A percentile compares a stretch with the other conserved stretches of the same genome.
phyloP scores from a whole-genome alignment of 2,888 invertebrate species.

The Maniola hyperantus region DNA sequence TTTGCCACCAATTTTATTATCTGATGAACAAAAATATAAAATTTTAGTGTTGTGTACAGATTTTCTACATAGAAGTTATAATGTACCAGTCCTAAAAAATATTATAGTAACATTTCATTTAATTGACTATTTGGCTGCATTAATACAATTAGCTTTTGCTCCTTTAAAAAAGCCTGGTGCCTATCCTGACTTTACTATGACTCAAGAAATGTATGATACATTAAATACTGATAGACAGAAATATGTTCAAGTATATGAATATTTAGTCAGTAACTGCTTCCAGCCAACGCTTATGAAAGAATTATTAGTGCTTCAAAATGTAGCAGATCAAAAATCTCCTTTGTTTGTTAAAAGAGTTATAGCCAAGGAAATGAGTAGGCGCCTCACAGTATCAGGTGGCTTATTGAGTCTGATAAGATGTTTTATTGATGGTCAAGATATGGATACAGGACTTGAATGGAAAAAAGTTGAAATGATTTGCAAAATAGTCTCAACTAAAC shows the following conservation, averaged over 20 bases:
- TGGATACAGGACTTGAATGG: slow-evolving; percentile 85
- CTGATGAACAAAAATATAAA: slow-evolving; percentile 78
- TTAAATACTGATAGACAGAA: slow-evolving; percentile 75
- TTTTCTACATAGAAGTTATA: slow-evolving; percentile 74
- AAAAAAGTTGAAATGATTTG: slow-evolving; percentile 85
- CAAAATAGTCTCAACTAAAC: slow-evolving; percentile 83
- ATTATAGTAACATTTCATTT: slow-evolving; percentile 82
- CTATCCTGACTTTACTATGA: slow-evolving; percentile 77
- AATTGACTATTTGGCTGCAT: slow-evolving; percentile 84
- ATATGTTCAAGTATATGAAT: slow-evolving; percentile 75
- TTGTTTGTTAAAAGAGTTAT: slow-evolving; percentile 85
- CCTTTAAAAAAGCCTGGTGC: slow-evolving; percentile 84
- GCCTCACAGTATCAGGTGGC: slow-evolving; percentile 84
- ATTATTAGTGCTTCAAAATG: slow-evolving; percentile 85
- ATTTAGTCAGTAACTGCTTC: slow-evolving; percentile 81
- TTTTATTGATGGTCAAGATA: slow-evolving; percentile 81
- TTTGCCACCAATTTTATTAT: slow-evolving; percentile 58
- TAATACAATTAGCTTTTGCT: slow-evolving; percentile 87
- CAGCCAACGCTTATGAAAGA: slow-evolving; percentile 86
- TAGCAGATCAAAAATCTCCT: slow-evolving; percentile 76
- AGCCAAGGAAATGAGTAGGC: slow-evolving; percentile 82
- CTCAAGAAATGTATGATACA: slow-evolving; percentile 77
- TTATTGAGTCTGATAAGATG: slow-evolving; percentile 85
- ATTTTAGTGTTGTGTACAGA: slow-evolving; percentile 75
- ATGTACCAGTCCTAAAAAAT: slow-evolving; percentile 77